phyloP scores from a whole-genome alignment of 2,888 invertebrate genomes.

The Cryptocephalus primarius region DNA sequence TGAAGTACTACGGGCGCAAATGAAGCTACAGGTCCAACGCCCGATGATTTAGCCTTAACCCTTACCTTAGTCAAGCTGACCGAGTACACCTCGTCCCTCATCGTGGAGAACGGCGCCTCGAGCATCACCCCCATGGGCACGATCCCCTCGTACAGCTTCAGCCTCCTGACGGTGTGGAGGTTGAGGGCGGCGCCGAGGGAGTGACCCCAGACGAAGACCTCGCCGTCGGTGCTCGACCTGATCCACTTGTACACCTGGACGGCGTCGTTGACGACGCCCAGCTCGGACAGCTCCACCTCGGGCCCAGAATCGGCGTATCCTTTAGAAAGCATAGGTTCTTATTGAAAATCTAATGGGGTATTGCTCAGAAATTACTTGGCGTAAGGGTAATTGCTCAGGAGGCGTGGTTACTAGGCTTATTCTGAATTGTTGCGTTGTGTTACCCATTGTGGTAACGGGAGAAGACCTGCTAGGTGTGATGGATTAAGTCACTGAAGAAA shows the following conservation, averaged over 20 bases:
- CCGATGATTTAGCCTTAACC: background rate
- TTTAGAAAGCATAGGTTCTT: constrained; percentile 10
- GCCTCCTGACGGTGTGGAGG: constrained; percentile 19
- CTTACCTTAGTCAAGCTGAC: constrained; percentile 22
- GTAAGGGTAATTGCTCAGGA: too few relatives aligned
- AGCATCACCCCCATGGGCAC: constrained; percentile 25
- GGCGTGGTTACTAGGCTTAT: too few relatives aligned
- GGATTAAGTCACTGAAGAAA: too few relatives aligned
- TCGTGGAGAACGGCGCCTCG: constrained; percentile 27
- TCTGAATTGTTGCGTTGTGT: too few relatives aligned
- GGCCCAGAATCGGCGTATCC: constrained; percentile 31
- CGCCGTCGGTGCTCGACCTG: constrained; percentile 16
- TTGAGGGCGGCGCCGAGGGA: constrained; percentile 29
- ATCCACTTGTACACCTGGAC: constrained; percentile 29
- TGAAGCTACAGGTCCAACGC: background rate
- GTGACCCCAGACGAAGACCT: constrained; percentile 32
- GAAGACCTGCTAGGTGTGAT: too few relatives aligned
- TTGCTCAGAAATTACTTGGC: too few relatives aligned
- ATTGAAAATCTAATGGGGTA: too few relatives aligned
- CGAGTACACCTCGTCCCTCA: constrained; percentile 24
- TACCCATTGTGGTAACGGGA: too few relatives aligned
- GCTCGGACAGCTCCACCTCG: constrained; percentile 22
- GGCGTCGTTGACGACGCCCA: constrained; percentile 27
- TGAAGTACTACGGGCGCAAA: constrained; percentile 19
- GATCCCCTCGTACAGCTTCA: constrained; percentile 15